Base-by-base conservation (phyloP, 2,797 vertebrate genomes). In the Sciaenops ocellatus region DNA sequence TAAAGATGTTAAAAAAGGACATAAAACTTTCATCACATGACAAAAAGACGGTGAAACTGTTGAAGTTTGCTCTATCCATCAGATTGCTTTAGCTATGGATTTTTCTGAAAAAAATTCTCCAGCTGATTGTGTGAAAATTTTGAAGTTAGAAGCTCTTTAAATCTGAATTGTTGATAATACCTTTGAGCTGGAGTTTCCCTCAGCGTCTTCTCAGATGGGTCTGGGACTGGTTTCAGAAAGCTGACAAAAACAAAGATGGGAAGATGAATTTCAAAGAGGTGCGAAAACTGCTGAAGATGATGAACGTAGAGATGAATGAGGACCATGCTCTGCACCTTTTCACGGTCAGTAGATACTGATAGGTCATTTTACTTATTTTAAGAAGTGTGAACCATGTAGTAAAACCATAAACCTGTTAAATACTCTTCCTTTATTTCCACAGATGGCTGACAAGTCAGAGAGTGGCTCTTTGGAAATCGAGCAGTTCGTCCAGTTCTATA, bases 241-340 rank as follows among this genome's bases (percentile, higher is more conserved):
- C 97, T 0, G 98, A 99, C 92, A 98, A 96, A 89, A 97, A 99
- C 93, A 97, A 96, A 84, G 98, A 99, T 9, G 97, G 97, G 0
- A 95, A 96, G 77, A 99, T 99, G 96, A 97, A 94, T 87, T 99
- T 99, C 84, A 96, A 95, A 84, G 98, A 99, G 83, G 96, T 96
- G 69, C 96, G 94, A 77, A 96, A 90, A 41, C 93, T 99, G 69
- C 92, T 99, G 68, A 97, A 95, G 81, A 96, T 99, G 96, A 98
- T 99, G 98, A 99, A 99, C 0, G 94, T 99, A 22, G 96, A 97
- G 18, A 98, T 99, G 98, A 96, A 97, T 0, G 96, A 97, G 75
- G 96, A 97, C 5, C 96, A 97, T 18, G 96, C 97, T 22, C 89
- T 95, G 34, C 82, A 88, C 51, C 97, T 99, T 54, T 99, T 99